Conservation (phyloP, 2,113 vertebrate genomes). For the Cyprinodon brontotheroides region DNA sequence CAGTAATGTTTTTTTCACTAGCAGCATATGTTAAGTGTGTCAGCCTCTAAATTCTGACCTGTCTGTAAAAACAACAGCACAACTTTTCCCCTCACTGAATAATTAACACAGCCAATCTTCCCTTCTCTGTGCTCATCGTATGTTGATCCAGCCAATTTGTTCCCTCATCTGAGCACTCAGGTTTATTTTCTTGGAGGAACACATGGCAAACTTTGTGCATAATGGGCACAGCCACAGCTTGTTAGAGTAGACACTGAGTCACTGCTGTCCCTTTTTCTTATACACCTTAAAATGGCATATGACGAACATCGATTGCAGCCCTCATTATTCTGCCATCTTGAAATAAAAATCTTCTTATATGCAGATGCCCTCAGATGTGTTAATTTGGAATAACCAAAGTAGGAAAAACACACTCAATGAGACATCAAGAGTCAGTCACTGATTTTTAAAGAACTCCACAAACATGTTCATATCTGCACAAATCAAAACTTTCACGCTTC, state of each 20-base stretch:
- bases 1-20: slow-evolving; percentile 53
- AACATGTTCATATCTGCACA: slow-evolving; percentile 26
- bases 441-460: slow-evolving; percentile 22
- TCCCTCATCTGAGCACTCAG: slow-evolving; percentile 55
- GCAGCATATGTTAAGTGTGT: slow-evolving; percentile 54
- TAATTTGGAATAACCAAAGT: slow-evolving; percentile 24
- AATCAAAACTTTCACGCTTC: slow-evolving; percentile 10
- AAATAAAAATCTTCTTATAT: slow-evolving; percentile 4
- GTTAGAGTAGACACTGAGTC: slow-evolving; percentile 30
- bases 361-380: background rate
- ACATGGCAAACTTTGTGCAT: slow-evolving; percentile 48
- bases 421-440: slow-evolving; percentile 23
- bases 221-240: slow-evolving; percentile 54
- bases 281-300: slow-evolving; percentile 7
- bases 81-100: slow-evolving; percentile 64
- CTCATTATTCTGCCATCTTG: slow-evolving; percentile 20
- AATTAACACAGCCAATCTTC: slow-evolving; percentile 61
- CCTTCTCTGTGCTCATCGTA: slow-evolving; percentile 51
- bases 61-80: slow-evolving; percentile 60
- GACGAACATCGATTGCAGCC: slow-evolving; percentile 8
- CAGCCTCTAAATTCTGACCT: slow-evolving; percentile 66
- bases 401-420: background rate
- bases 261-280: slow-evolving; percentile 16
- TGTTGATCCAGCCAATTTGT: slow-evolving; percentile 70
- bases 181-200: slow-evolving; percentile 50